Conservation (phyloP, 2,888 invertebrate species). For the Heliconius ismenius region DNA sequence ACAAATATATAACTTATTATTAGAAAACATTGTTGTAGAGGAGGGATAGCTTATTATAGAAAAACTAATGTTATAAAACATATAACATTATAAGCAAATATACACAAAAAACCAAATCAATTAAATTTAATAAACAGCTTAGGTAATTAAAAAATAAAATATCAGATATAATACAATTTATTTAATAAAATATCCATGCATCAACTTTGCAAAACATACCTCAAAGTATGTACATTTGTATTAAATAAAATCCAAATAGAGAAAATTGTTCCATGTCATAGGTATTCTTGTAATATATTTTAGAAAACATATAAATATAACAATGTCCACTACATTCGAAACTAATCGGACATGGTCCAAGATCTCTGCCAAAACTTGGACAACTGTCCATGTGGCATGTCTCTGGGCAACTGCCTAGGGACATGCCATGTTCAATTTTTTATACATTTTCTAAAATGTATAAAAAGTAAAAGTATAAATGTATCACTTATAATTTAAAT, state of each 20-base stretch:
- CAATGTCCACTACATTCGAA: too few relatives aligned
- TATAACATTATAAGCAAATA: background rate
- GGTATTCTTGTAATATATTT: background rate
- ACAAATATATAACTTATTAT: too few relatives aligned
- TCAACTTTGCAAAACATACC: background rate
- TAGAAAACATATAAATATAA: too few relatives aligned
- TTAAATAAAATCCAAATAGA: background rate
- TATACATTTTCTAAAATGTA: too few relatives aligned
- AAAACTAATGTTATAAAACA: background rate
- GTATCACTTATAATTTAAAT: background rate
- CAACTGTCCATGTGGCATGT: too few relatives aligned
- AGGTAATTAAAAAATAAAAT: background rate
- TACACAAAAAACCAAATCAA: background rate
- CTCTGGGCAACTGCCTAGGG: too few relatives aligned
- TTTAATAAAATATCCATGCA: background rate
- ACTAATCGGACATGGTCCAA: too few relatives aligned
- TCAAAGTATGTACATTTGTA: background rate
- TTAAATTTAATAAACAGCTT: background rate
- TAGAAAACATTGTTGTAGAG: background rate
- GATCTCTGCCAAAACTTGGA: too few relatives aligned
- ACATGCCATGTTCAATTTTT: too few relatives aligned
- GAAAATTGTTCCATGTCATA: background rate
- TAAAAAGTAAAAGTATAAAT: too few relatives aligned
- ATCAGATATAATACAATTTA: background rate
- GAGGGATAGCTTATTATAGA: background rate